Evolutionary conservation across 1,140 invertebrate species (phyloP), one percentile per base, ranked within the genome.

Genomic region (Danaus melanippus): DNA sequence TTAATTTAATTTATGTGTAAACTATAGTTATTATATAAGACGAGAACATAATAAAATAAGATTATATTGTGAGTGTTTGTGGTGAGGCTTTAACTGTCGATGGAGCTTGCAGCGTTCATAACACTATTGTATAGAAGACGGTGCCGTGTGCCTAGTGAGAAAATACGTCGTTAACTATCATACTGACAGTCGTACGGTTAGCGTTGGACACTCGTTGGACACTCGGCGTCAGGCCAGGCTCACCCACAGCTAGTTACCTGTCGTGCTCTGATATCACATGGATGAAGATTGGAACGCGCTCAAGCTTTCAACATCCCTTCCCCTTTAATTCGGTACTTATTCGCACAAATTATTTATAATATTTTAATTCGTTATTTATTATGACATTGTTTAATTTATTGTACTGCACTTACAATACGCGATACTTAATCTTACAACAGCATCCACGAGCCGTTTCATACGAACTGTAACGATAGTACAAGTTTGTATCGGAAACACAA

Each of bases 1-100:
- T 83, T 82, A 77, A 80, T 85, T 79, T 84, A 85, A 82, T 84
- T 82, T 81, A 84, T 82, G 76, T 77, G 73, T 86, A 85, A 80
- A 80, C 72, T 81, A 80, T 80, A 78, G 80, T 78, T 79, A 79
- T 76, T 32, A 74, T 53, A 50, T 80, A 82, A 83, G 71, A 79
- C 61, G 68, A 76, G 74, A 70, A 70, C 42, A 46, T 57, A 57
- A 71, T 73, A 71, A 74, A 73, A 56, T 76, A 72, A 69, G 67
- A 66, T 62, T 60, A 64, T 61, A 66, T 66, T 64, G 71, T 58
- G 61, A 63, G 64, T 56, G 62, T 63, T 56, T 46, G 54, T 61
- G 61, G 43, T 21, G 62, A 65, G 68, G 73, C 58, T 54, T 66
- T 50, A 58, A 47, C 50, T 12, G 32, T 48, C 68, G 68, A 60